Conservation (phyloP, 2,888 invertebrate genomes). For the Eilema depressum region DNA sequence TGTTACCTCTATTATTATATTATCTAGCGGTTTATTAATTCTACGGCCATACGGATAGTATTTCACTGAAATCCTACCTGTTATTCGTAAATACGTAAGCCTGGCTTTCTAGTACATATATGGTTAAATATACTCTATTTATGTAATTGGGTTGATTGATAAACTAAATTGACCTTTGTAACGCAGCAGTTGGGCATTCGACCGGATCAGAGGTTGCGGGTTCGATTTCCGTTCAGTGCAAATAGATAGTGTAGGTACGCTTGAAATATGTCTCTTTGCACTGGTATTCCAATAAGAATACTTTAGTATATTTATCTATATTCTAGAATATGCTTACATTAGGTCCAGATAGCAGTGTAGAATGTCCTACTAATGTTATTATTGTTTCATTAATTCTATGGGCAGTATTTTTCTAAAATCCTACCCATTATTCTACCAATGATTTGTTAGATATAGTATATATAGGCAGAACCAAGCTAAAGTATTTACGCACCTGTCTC, state of each 20-base stretch:
- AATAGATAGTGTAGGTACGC: background rate
- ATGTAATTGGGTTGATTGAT: background rate
- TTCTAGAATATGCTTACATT: background rate
- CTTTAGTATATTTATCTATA: background rate
- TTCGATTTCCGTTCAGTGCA: background rate
- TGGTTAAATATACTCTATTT: background rate
- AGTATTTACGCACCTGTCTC: background rate
- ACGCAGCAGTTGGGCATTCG: background rate
- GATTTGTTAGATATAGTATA: no score
- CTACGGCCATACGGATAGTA: background rate
- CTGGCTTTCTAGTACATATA: no score
- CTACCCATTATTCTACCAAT: background rate
- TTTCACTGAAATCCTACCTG: background rate
- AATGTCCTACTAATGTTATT: background rate
- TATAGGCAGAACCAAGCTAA: background rate
- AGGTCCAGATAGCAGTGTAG: no score
- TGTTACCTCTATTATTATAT: conserved; percentile 41
- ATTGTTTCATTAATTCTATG: background rate
- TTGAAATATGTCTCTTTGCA: background rate
- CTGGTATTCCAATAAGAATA: background rate
- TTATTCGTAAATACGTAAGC: background rate
- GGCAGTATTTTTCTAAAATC: conserved; percentile 2
- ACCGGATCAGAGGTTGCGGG: background rate
- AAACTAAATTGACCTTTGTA: background rate
- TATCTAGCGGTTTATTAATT: background rate